A percentile compares a stretch with the other conserved stretches of the same genome.
phyloP scores from a whole-genome alignment of 2,797 vertebrate genomes.

The Hozukius guyotensis region DNA sequence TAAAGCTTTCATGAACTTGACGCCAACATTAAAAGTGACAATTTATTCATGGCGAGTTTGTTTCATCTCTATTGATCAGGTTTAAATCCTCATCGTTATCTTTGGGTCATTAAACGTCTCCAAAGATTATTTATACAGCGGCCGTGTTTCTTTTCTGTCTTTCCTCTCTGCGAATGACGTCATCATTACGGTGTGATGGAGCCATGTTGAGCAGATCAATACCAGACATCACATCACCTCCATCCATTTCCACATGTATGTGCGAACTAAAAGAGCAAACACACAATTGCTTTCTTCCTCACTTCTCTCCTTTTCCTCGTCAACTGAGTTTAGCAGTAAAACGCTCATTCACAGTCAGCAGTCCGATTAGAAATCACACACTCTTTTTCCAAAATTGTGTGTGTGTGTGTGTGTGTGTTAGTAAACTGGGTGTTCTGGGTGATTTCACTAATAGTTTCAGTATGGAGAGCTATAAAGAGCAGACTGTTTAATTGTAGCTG shows the following conservation, averaged over 20 bases:
- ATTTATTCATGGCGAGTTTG: conserved; percentile 21
- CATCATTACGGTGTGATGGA: conserved; percentile 71
- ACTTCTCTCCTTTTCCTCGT: conserved; percentile 1
- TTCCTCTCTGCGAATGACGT: conserved; percentile 54
- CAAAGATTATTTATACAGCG: conserved; percentile 37
- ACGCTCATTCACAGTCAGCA: conserved; percentile 55
- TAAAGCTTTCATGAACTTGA: conserved; percentile 12
- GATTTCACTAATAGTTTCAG: conserved; percentile 84
- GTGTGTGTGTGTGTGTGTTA: conserved; percentile 60
- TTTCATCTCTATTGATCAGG: conserved; percentile 59
- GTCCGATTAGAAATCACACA: conserved; percentile 68
- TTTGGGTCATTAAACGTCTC: conserved; percentile 49
- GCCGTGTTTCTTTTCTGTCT: conserved; percentile 19
- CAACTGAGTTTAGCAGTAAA: conserved; percentile 43
- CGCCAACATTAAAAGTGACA: conserved; percentile 14
- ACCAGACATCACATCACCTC: conserved; percentile 83
- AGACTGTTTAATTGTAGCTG: conserved; percentile 82
- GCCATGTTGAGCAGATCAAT: conserved; percentile 78
- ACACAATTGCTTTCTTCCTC: neutral
- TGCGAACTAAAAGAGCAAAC: neutral
- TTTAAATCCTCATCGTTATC: conserved; percentile 58
- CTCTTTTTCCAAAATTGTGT: conserved; percentile 19
- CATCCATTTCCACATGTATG: conserved; percentile 58
- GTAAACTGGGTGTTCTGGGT: conserved; percentile 78
- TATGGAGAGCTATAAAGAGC: conserved; percentile 79